Evolutionary conservation across 2,888 invertebrate genomes (phyloP).

Genomic region (Brenthis daphne): DNA sequence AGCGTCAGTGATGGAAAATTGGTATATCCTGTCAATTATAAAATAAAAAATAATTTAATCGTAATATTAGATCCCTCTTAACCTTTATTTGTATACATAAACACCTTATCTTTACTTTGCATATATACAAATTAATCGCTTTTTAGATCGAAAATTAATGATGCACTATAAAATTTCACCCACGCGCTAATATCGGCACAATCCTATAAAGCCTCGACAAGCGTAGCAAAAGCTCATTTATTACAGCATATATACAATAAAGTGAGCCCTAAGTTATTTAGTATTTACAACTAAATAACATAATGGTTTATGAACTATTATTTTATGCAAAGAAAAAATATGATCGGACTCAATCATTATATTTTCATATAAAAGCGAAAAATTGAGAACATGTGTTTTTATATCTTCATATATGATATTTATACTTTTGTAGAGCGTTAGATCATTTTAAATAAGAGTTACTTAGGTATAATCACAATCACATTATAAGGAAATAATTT

Average conservation of each 20-base stretch:
- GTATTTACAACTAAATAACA: constrained; percentile 8
- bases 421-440: no score
- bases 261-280: constrained; percentile 10
- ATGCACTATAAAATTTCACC: constrained; percentile 41
- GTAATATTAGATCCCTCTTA: neutral
- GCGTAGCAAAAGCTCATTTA: constrained; percentile 29
- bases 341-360: neutral
- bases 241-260: constrained; percentile 20
- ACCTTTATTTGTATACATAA: neutral
- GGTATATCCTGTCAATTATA: neutral
- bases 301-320: constrained; percentile 11
- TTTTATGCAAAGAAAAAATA: neutral
- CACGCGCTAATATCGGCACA: constrained; percentile 45
- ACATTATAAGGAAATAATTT: no score
- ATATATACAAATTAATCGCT: constrained; percentile 20
- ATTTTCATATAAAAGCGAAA: neutral
- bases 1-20: no score
- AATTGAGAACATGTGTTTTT: no score
- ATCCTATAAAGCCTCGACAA: constrained; percentile 34
- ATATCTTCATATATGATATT: no score
- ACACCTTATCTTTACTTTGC: constrained; percentile 9
- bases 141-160: constrained; percentile 17
- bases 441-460: no score
- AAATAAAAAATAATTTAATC: neutral
- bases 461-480: no score